These are phyloP conservation scores for Myanophis thanlyinensis DNA, from an alignment of 2,113 vertebrate species.

Conservation along the genomic window DNA sequence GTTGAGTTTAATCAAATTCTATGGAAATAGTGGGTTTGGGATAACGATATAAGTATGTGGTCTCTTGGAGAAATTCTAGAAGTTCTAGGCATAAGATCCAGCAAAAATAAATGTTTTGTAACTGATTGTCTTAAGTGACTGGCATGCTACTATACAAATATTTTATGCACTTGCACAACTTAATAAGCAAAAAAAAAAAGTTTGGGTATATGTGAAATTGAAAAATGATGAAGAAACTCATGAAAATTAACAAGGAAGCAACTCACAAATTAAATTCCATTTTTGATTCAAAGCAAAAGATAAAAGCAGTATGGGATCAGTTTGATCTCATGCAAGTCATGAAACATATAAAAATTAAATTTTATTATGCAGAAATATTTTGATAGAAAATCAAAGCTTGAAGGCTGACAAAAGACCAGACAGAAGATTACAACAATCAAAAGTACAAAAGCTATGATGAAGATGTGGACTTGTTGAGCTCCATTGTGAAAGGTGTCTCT, in stretches of 20 bases:
- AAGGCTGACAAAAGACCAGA: neutral
- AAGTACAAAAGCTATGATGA: neutral
- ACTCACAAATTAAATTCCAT: neutral
- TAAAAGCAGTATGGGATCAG: neutral
- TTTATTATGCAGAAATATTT: neutral
- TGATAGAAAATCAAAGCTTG: neutral
- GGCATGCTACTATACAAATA: neutral
- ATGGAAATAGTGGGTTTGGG: neutral
- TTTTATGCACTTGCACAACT: neutral
- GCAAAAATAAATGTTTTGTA: neutral
- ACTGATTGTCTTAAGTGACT: too few species aligned
- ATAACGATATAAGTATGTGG: neutral
- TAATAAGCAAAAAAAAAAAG: neutral
- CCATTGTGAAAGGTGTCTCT: neutral
- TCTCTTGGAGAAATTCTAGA: neutral
- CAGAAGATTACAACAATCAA: neutral
- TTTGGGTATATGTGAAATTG: neutral
- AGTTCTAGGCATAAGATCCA: neutral
- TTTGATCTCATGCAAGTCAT: neutral
- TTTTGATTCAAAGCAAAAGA: neutral
- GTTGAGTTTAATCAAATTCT: neutral
- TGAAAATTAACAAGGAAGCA: neutral
- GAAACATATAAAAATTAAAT: neutral
- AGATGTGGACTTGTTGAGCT: neutral
- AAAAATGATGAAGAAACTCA: neutral